Evolutionary conservation across 1,140 invertebrate species (phyloP).

Genomic region (Drosophila sp.): DNA sequence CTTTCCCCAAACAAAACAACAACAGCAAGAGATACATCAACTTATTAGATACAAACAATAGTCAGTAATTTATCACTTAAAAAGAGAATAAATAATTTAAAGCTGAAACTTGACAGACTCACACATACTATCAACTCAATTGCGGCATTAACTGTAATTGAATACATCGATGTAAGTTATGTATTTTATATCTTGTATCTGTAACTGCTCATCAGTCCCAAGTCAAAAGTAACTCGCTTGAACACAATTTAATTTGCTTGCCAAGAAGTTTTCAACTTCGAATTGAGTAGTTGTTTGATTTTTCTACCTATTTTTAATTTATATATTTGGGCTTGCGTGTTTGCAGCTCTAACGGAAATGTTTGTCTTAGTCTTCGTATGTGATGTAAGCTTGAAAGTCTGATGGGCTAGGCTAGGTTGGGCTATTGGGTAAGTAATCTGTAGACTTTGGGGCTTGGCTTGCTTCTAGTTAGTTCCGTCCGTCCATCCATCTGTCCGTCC

Average conservation of each 20-base stretch:
- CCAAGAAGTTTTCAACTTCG: conserved; percentile 28
- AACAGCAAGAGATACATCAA: conserved; percentile 11
- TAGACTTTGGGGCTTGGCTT: conserved; percentile 43
- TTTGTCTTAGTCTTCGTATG: conserved; percentile 35
- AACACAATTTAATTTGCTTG: conserved; percentile 34
- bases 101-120: conserved; percentile 10
- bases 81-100: conserved; percentile 32
- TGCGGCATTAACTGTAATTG: conserved; percentile 31
- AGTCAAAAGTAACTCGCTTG: conserved; percentile 3
- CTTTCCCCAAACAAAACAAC: conserved; percentile 24
- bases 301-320: conserved; percentile 9
- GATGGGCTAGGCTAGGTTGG: conserved; percentile 40
- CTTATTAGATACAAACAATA: conserved; percentile 70
- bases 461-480: conserved; percentile 41
- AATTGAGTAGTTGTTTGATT: conserved; percentile 1
- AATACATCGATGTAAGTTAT: conserved; percentile 24
- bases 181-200: conserved; percentile 1
- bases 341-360: conserved; percentile 47
- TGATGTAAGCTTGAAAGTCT: conserved; percentile 43
- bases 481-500: conserved; percentile 20
- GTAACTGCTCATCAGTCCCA: not conserved
- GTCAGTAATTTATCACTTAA: conserved; percentile 60
- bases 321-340: conserved; percentile 39
- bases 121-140: conserved; percentile 12
- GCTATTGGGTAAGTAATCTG: conserved; percentile 29